These are phyloP conservation scores for Scyliorhinus canicula DNA, from an alignment of 2,797 vertebrate species.

Conservation along the genomic window DNA sequence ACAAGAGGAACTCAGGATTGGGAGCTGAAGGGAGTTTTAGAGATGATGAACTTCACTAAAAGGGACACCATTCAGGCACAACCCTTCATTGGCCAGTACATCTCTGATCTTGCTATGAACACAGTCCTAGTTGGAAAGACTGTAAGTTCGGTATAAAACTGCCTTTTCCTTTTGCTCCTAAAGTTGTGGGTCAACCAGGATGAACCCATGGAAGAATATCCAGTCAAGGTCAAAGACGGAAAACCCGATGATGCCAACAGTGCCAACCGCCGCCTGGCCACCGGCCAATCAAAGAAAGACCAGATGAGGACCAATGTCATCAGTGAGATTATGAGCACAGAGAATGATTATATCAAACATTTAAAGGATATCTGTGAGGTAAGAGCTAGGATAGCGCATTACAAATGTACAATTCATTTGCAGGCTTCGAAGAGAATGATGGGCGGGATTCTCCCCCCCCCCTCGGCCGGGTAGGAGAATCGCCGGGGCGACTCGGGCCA, in stretches of 20 bases:
- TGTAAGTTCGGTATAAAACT: background rate
- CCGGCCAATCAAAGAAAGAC: constrained; percentile 80
- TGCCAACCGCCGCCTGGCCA: constrained; percentile 58
- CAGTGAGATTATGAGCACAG: constrained; percentile 93
- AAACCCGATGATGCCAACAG: constrained; percentile 54
- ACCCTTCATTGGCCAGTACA: background rate
- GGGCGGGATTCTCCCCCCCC: too few relatives aligned
- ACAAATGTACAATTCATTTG: background rate
- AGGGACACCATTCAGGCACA: background rate
- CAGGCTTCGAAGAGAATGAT: background rate
- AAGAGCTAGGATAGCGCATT: constrained; percentile 37
- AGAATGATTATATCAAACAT: constrained; percentile 93
- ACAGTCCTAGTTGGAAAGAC: background rate
- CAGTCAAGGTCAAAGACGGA: constrained; percentile 60
- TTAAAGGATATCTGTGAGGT: constrained; percentile 96
- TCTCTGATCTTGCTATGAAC: background rate
- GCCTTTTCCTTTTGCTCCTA: background rate
- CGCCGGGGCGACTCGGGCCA: too few relatives aligned
- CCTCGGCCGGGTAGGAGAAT: too few relatives aligned
- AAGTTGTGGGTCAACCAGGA: constrained; percentile 92
- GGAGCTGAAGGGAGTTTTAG: background rate
- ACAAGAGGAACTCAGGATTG: background rate
- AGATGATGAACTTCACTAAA: background rate
- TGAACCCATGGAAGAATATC: constrained; percentile 79
- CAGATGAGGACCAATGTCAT: constrained; percentile 95